Conservation (phyloP, 2,888 invertebrate genomes). For the Sepioteuthis lessoniana region DNA sequence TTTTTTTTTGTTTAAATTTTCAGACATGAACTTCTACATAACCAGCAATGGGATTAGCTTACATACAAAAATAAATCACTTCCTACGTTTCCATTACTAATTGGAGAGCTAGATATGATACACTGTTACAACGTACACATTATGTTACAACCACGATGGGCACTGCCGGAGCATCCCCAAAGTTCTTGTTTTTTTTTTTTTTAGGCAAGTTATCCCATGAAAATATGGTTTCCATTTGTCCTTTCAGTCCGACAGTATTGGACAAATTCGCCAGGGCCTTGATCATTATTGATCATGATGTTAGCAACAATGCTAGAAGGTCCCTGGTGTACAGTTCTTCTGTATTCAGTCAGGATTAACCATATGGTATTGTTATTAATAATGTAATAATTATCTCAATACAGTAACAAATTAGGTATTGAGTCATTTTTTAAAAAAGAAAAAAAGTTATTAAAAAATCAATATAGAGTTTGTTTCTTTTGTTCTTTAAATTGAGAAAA, state of each 20-base stretch:
- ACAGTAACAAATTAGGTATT: background rate
- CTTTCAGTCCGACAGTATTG: slow-evolving; percentile 37
- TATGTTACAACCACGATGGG: slow-evolving; percentile 46
- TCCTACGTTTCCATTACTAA: slow-evolving; percentile 47
- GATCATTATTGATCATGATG: background rate
- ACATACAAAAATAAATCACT: slow-evolving; percentile 49
- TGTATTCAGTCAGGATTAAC: slow-evolving; percentile 33
- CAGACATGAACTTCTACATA: slow-evolving; percentile 48
- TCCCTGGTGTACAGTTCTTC: slow-evolving; percentile 9
- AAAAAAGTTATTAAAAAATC: background rate
- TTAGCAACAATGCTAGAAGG: background rate
- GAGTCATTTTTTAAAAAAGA: background rate
- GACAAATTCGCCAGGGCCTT: slow-evolving; percentile 39
- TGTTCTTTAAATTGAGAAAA: background rate
- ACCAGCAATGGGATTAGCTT: slow-evolving; percentile 48
- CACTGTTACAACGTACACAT: slow-evolving; percentile 46
- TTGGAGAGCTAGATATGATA: slow-evolving; percentile 48
- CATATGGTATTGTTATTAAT: background rate
- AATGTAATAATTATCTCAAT: background rate
- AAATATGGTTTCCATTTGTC: slow-evolving; percentile 48
- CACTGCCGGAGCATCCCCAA: slow-evolving; percentile 41
- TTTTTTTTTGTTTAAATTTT: background rate
- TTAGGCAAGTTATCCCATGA: slow-evolving; percentile 47
- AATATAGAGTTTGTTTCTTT: slow-evolving; percentile 25
- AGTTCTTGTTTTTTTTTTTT: background rate